Base-by-base conservation (phyloP, 2,888 invertebrate genomes). In the Cosmopolites sordidus region DNA sequence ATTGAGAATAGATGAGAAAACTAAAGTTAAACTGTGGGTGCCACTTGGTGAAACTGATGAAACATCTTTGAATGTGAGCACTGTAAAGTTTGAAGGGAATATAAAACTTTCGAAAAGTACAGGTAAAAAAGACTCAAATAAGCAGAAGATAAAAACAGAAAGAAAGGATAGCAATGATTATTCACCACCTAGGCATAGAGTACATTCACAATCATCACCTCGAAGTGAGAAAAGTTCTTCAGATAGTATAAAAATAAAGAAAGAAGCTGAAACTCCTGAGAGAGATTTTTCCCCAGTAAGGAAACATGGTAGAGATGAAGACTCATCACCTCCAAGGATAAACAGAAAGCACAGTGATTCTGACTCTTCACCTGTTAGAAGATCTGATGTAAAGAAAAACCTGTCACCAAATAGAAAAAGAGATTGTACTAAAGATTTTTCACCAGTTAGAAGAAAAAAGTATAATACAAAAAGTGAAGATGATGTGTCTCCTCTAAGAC, bases 1-100 rank as follows among this genome's bases (percentile, higher is more conserved):
- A 59, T 63, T 88, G 8, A 60, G 70, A 56, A 61, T 71, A 22
- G 70, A 73, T 58, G 73, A 73, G 48, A 66, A 69, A 50, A 68
- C 69, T 2, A 67, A 70, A 44, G 66, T 59, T 41, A 65, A 66
- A 16, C 58, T 70, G 29, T 74, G 74, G 74, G 67, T 67, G 57
- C 70, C 72, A 0, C 62, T 73, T 45, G 67, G 69, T 4, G 60
- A 56, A 40, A 55, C 60, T 11, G 38, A 42, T 18, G 38, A 43
- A 14, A 18, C 17, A 29, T 27, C n/a, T 48, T 43, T 44, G 29
- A 54, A 43, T 39, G 37, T 29, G 9, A 38, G 30, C 18, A 16
- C 2, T 14, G 17, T 58, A 12, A 54, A 52, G 52, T 55, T 60
- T 33, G 43, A 43, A 5, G 52, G 40, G 11, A 46, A 56, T 38